Conservation (phyloP, 2,888 invertebrate genomes). For the Chymomyza procnemis region DNA sequence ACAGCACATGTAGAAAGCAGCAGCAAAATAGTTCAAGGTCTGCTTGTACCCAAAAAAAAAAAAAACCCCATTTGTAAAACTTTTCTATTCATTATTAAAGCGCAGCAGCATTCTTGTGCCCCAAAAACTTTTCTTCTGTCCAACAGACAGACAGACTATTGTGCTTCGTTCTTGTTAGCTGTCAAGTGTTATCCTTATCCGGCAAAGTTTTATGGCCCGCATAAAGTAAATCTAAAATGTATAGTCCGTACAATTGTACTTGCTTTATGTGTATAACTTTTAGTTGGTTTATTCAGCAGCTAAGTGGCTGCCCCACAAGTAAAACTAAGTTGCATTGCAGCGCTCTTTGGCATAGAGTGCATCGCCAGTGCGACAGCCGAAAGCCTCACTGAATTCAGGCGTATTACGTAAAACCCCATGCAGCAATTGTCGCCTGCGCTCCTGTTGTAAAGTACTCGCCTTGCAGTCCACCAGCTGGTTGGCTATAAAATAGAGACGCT, state of each 20-base stretch:
- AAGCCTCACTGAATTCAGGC: slow-evolving; percentile 67
- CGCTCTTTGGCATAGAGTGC: slow-evolving; percentile 49
- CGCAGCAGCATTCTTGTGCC: neutral
- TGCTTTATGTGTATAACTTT: neutral
- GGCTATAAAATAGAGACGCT: slow-evolving; percentile 69
- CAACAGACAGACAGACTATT: neutral
- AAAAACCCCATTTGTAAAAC: slow-evolving; percentile 10
- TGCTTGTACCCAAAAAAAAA: slow-evolving; percentile 24
- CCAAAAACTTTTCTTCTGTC: neutral
- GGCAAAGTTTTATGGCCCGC: neutral
- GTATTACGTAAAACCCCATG: slow-evolving; percentile 70
- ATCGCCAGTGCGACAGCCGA: slow-evolving; percentile 64
- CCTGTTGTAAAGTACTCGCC: slow-evolving; percentile 36
- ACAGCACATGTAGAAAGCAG: slow-evolving; percentile 6
- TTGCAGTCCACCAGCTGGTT: slow-evolving; percentile 67
- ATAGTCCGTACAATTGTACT: neutral
- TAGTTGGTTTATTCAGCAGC: neutral
- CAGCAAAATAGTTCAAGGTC: slow-evolving; percentile 69
- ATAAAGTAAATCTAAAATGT: neutral
- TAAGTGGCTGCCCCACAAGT: neutral
- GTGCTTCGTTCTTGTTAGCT: neutral
- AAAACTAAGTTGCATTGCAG: slow-evolving; percentile 30
- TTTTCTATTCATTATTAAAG: slow-evolving; percentile 11
- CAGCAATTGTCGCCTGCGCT: slow-evolving; percentile 52
- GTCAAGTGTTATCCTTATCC: slow-evolving; percentile 7